Evolutionary conservation across 2,888 invertebrate genomes (phyloP).

Genomic region (Melanostoma mellinum): DNA sequence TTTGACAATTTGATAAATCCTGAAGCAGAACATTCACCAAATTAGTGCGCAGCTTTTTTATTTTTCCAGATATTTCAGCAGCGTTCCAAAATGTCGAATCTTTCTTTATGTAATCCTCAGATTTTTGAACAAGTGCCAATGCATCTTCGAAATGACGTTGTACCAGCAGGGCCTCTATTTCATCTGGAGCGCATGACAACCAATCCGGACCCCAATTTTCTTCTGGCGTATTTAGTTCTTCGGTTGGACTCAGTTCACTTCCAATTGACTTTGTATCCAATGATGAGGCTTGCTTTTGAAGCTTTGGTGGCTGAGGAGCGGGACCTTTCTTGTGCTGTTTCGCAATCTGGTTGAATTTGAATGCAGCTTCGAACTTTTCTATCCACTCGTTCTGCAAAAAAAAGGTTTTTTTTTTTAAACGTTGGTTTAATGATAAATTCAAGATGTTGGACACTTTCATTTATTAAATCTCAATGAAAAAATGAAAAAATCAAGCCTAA

Average conservation of each 20-base stretch:
- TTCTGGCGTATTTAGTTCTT: constrained; percentile 74
- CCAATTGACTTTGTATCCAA: constrained; percentile 75
- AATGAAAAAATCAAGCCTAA: neutral
- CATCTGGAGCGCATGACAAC: constrained; percentile 95
- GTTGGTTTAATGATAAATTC: neutral
- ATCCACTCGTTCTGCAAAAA: constrained; percentile 92
- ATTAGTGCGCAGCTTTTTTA: constrained; percentile 88
- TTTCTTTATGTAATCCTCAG: constrained; percentile 83
- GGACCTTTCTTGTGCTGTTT: constrained; percentile 81
- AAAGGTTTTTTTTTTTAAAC: neutral
- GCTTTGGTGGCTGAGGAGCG: constrained; percentile 81
- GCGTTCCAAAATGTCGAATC: constrained; percentile 78
- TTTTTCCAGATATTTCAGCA: constrained; percentile 81
- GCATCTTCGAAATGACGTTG: constrained; percentile 98
- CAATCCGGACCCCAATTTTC: constrained; percentile 87
- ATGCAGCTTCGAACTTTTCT: constrained; percentile 94
- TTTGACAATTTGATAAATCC: constrained; percentile 94
- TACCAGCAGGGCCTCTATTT: constrained; percentile 96
- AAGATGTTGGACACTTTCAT: neutral
- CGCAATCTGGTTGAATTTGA: constrained; percentile 89
- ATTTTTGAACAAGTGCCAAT: constrained; percentile 89
- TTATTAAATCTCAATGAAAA: neutral
- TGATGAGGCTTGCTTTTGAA: constrained; percentile 74
- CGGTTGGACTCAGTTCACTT: constrained; percentile 76
- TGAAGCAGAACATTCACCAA: constrained; percentile 94